These are phyloP conservation scores for Caerostris darwini DNA, from an alignment of 1,140 invertebrate species.

Conservation along the genomic window DNA sequence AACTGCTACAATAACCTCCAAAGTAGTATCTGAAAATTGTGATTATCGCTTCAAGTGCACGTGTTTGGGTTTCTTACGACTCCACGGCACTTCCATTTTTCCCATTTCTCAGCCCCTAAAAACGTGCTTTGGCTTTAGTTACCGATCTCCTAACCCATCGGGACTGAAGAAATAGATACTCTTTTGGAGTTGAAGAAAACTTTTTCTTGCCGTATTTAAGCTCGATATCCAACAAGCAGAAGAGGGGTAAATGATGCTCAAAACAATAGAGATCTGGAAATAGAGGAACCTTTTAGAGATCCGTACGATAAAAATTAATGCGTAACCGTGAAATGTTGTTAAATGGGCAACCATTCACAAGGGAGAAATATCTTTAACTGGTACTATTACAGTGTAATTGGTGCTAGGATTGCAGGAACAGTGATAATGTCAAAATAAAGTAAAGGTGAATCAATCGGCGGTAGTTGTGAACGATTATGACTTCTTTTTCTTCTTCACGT, in stretches of 20 bases:
- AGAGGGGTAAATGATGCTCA: slow-evolving; percentile 25
- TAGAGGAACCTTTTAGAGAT: background rate
- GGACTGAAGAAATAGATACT: slow-evolving; percentile 26
- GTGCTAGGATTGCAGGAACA: background rate
- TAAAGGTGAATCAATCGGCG: background rate
- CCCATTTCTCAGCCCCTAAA: slow-evolving; percentile 50
- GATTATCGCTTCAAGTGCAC: slow-evolving; percentile 34
- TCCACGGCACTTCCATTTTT: background rate
- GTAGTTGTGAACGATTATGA: background rate
- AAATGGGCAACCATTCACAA: background rate
- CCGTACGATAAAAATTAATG: slow-evolving; percentile 7
- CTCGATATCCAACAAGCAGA: background rate
- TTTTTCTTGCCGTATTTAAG: slow-evolving; percentile 21
- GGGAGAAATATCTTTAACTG: slow-evolving; percentile 7
- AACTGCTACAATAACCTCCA: background rate
- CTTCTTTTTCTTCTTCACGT: background rate
- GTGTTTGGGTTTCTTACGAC: slow-evolving; percentile 55
- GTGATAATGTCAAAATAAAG: slow-evolving; percentile 16
- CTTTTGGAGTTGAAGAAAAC: background rate
- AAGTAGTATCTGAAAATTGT: slow-evolving; percentile 48
- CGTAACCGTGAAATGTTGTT: background rate
- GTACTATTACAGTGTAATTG: slow-evolving; percentile 18
- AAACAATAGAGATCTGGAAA: slow-evolving; percentile 36
- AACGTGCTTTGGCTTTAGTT: slow-evolving; percentile 54
- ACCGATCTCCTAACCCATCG: slow-evolving; percentile 18